Evolutionary conservation across 1,140 invertebrate species (phyloP).

Genomic region (Solenopsis invicta): DNA sequence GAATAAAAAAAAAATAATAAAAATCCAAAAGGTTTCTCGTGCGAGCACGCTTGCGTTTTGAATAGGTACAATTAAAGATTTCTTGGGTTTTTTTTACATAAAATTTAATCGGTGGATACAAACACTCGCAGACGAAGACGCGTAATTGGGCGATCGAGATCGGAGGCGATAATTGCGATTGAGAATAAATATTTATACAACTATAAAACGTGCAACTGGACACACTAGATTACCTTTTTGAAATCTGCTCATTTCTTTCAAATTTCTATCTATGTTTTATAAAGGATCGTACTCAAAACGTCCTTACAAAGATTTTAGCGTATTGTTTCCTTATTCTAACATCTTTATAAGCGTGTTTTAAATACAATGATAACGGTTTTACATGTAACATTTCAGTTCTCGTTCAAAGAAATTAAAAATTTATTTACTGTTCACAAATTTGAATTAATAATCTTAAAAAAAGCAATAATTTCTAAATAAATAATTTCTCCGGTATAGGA

Average conservation of each 20-base stretch:
- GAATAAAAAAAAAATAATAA: conserved; percentile 25
- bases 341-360: too few species aligned
- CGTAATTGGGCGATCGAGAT: conserved; percentile 4
- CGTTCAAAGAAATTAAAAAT: too few species aligned
- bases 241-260: not conserved
- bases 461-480: too few species aligned
- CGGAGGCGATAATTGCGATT: not conserved
- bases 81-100: not conserved
- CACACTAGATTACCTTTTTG: not conserved
- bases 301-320: too few species aligned
- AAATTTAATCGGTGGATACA: not conserved
- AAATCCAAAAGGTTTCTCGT: conserved; percentile 17
- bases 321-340: too few species aligned
- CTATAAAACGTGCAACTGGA: conserved; percentile 38
- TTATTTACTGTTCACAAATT: too few species aligned
- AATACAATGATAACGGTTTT: too few species aligned
- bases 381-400: too few species aligned
- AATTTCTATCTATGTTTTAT: not conserved
- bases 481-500: too few species aligned
- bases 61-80: not conserved
- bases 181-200: conserved; percentile 72
- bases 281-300: not conserved
- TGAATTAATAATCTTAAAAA: too few species aligned
- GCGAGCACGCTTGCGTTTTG: not conserved
- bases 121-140: not conserved